Evolutionary conservation across 2,888 invertebrate species (phyloP).

Genomic region (Tanypteryx hageni): DNA sequence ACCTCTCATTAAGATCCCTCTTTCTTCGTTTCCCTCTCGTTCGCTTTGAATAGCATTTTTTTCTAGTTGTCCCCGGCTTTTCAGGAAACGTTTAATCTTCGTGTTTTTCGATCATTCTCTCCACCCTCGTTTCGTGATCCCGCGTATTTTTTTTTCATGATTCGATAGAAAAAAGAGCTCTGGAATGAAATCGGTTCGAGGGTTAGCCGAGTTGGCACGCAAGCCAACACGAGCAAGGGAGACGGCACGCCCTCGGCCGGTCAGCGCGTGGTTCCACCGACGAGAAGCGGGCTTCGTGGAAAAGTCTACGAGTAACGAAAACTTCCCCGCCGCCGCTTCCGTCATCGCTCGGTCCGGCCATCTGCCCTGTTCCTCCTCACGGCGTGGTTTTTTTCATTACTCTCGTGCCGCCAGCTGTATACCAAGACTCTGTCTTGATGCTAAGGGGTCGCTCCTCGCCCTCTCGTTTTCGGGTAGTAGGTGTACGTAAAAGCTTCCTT

Average conservation of each 20-base stretch:
- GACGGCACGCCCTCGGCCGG: constrained; percentile 44
- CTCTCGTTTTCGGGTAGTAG: not conserved
- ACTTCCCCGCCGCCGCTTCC: not conserved
- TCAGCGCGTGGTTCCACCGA: not conserved
- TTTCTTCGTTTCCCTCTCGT: too few relatives aligned
- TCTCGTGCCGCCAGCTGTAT: not conserved
- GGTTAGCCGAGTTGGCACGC: constrained; percentile 18
- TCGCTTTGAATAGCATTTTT: not conserved
- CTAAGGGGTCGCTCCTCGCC: not conserved
- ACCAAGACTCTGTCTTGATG: not conserved
- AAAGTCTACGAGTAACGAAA: constrained; percentile 28
- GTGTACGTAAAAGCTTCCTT: too few relatives aligned
- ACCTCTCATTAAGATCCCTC: constrained; percentile 46
- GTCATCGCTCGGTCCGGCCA: constrained; percentile 13
- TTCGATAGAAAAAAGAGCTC: not conserved
- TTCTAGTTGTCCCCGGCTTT: not conserved
- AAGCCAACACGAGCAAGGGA: not conserved
- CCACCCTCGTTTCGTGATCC: constrained; percentile 15
- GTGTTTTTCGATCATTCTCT: constrained; percentile 18
- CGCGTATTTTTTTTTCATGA: not conserved
- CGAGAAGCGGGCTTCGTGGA: not conserved
- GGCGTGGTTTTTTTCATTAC: not conserved
- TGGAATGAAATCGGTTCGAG: not conserved
- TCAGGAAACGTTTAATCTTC: not conserved
- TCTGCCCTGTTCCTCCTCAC: not conserved